phyloP scores from a whole-genome alignment of 2,113 vertebrate species.

The Psittacula cyanocephala region DNA sequence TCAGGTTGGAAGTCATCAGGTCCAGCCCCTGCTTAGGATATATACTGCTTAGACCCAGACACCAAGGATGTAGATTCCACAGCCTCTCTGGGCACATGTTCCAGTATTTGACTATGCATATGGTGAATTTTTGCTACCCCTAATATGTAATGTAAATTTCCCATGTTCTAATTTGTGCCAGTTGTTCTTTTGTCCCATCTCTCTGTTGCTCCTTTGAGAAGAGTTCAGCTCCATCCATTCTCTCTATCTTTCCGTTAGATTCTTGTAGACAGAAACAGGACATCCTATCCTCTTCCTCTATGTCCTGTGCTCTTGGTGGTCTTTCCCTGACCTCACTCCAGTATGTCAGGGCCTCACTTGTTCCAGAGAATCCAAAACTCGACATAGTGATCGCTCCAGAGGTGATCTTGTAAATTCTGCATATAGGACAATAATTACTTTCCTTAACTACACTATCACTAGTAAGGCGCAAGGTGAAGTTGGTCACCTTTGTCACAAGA shows the following conservation, averaged over 20 bases:
- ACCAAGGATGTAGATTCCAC: neutral
- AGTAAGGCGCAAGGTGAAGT: neutral
- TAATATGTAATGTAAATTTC: neutral
- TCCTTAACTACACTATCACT: neutral
- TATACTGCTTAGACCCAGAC: neutral
- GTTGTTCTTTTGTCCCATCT: neutral
- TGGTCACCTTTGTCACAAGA: neutral
- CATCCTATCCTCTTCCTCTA: neutral
- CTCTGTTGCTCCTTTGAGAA: neutral
- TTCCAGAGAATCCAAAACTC: neutral
- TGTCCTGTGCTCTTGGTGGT: neutral
- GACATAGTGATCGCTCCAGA: neutral
- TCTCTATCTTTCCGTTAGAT: neutral
- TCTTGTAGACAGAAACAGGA: neutral
- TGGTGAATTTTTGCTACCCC: neutral
- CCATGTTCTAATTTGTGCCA: neutral
- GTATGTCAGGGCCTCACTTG: neutral
- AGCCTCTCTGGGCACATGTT: neutral
- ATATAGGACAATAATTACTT: neutral
- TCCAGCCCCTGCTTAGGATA: neutral
- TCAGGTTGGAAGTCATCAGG: neutral
- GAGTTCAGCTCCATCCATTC: neutral
- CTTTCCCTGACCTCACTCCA: neutral
- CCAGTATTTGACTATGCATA: neutral
- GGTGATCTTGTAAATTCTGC: neutral